Evolutionary conservation across 2,888 invertebrate species (phyloP).

Genomic region (Meghimatium bilineatum): DNA sequence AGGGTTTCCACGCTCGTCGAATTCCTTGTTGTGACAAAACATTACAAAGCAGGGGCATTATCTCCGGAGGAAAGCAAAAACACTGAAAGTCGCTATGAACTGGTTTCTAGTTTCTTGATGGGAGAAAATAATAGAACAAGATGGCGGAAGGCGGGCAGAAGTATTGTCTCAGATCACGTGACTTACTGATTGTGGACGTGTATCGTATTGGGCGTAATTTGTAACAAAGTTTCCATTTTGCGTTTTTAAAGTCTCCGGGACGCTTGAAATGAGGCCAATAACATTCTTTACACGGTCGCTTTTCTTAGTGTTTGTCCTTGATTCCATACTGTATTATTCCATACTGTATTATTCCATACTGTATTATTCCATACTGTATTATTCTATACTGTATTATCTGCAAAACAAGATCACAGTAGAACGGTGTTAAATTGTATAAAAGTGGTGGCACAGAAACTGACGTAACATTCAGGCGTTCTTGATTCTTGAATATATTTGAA

Average conservation of each 20-base stretch:
- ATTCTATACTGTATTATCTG: too few species aligned
- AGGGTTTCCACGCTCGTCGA: background rate
- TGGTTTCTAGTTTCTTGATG: constrained; percentile 12
- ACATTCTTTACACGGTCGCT: background rate
- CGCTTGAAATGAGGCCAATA: background rate
- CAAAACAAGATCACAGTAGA: too few species aligned
- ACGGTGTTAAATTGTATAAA: too few species aligned
- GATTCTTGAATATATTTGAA: too few species aligned
- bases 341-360: too few species aligned
- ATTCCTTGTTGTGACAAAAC: constrained; percentile 33
- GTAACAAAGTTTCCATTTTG: background rate
- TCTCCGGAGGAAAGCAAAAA: constrained; percentile 15
- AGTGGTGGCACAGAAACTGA: too few species aligned
- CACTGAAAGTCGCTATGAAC: constrained; percentile 20
- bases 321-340: too few species aligned
- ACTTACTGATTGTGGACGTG: background rate
- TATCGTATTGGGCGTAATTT: background rate
- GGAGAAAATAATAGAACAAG: constrained; percentile 10
- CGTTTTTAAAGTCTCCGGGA: background rate
- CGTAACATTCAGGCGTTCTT: too few species aligned
- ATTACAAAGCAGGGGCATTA: background rate
- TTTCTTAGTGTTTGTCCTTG: background rate
- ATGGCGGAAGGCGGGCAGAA: background rate
- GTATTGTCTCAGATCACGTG: constrained; percentile 24
- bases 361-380: too few species aligned